Conservation (phyloP, 2,888 invertebrate species). For the Hyalella azteca region DNA sequence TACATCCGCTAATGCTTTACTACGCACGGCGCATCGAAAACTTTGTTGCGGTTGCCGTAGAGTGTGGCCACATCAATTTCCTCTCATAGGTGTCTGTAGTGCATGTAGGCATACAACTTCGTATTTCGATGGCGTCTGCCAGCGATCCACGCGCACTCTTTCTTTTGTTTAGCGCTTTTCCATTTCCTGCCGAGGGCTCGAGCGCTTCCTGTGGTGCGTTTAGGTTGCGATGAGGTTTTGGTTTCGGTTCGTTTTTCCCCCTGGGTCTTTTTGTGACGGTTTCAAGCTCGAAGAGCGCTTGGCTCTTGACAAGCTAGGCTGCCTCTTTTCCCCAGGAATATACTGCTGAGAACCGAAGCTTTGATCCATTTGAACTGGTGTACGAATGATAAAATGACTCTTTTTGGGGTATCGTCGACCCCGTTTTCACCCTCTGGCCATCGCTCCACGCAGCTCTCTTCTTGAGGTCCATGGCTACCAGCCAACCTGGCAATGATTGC, state of each 20-base stretch:
- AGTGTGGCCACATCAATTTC: constrained; percentile 5
- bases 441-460: neutral
- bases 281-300: constrained; percentile 7
- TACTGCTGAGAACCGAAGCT: constrained; percentile 15
- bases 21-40: neutral
- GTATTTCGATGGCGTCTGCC: neutral
- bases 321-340: neutral
- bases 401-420: neutral
- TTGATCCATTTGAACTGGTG: constrained; percentile 29
- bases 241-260: no score
- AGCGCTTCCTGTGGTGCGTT: neutral
- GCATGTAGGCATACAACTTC: neutral
- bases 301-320: neutral
- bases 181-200: constrained; percentile 2
- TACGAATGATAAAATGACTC: constrained; percentile 10
- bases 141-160: neutral
- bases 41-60: neutral
- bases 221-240: no score
- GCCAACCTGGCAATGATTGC: neutral
- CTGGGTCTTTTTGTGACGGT: neutral
- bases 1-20: neutral
- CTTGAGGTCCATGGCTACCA: neutral
- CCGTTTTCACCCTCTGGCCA: neutral
- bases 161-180: neutral
- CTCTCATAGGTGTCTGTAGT: constrained; percentile 15